phyloP scores from a whole-genome alignment of 1,140 invertebrate species.

The Cydia strobilella region DNA sequence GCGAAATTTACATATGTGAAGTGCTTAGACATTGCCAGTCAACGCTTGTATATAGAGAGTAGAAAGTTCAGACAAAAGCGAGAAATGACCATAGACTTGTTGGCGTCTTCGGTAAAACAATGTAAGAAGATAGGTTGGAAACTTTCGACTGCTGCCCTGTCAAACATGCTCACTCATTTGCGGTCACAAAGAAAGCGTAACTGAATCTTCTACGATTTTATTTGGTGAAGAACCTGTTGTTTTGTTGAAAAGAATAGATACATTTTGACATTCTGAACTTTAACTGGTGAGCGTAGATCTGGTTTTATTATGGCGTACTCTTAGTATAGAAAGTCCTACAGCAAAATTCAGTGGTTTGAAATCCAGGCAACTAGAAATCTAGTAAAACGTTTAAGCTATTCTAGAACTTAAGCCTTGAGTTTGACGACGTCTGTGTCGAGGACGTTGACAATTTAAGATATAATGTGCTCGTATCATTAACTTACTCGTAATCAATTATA shows the following conservation, averaged over 20 bases:
- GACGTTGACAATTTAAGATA: no score
- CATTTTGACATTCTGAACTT: no score
- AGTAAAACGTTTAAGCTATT: no score
- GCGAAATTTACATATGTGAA: conserved; percentile 55
- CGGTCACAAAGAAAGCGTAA: conserved; percentile 16
- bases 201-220: conserved; percentile 33
- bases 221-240: conserved; percentile 30
- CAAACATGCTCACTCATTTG: conserved; percentile 22
- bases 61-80: conserved; percentile 66
- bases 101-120: conserved; percentile 57
- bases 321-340: no score
- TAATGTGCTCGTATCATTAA: no score
- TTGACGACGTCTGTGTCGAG: no score
- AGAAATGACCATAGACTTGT: conserved; percentile 62
- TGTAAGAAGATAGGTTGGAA: conserved; percentile 39
- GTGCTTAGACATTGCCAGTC: conserved; percentile 56
- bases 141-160: conserved; percentile 50
- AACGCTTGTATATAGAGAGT: conserved; percentile 54
- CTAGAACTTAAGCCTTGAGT: no score
- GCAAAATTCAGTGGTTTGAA: no score
- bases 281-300: no score
- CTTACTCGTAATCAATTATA: neutral
- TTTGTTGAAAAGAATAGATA: neutral
- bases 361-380: no score
- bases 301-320: no score